Evolutionary conservation across 2,113 vertebrate species (phyloP).

Genomic region (Thomomys bottae): DNA sequence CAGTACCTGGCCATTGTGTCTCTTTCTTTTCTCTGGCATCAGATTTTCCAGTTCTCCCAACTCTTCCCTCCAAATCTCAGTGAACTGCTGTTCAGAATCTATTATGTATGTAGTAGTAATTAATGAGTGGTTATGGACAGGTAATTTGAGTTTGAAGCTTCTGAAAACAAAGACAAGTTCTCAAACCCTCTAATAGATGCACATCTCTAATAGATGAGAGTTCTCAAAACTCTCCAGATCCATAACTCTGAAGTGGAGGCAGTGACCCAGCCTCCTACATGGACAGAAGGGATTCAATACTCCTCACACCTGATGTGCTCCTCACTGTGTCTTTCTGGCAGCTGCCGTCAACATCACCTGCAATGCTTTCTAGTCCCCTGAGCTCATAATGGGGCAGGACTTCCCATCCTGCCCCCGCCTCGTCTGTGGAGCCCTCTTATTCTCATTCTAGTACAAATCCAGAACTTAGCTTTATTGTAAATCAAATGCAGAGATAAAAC

Average conservation of each 20-base stretch:
- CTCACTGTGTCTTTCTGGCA: no score
- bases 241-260: neutral
- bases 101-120: neutral
- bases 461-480: neutral
- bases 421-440: neutral
- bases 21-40: neutral
- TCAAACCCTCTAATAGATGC: neutral
- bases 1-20: no score
- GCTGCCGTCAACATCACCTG: neutral
- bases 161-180: neutral
- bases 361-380: neutral
- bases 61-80: accelerated
- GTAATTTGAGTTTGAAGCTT: conserved; percentile 2
- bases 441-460: neutral
- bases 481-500: neutral
- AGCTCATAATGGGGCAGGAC: no score
- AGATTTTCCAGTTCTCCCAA: neutral
- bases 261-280: neutral
- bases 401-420: neutral
- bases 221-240: neutral
- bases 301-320: no score
- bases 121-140: neutral
- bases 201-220: no score
- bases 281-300: neutral
- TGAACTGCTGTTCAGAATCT: neutral